phyloP scores from a whole-genome alignment of 2,888 invertebrate genomes.

The Lacanobia oleracea region DNA sequence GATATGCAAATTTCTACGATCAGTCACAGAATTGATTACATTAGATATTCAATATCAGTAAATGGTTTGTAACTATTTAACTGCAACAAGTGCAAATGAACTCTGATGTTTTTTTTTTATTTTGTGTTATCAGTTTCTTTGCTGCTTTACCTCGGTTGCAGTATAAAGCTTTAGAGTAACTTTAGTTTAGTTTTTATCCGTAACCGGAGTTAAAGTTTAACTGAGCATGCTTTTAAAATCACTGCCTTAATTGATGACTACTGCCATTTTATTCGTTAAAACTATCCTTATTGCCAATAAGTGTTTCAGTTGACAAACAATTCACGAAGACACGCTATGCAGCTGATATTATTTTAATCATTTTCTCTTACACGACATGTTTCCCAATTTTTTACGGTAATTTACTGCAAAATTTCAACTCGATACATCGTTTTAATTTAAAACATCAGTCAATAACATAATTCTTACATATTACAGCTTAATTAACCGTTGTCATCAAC shows the following conservation, averaged over 20 bases:
- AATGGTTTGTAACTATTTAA: no score
- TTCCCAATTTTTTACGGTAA: constrained; percentile 35
- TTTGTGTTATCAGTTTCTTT: no score
- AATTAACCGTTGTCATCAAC: constrained; percentile 64
- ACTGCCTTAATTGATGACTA: not conserved
- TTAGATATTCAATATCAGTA: no score
- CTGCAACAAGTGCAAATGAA: no score
- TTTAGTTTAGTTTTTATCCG: no score
- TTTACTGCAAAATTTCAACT: constrained; percentile 22
- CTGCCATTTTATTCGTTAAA: not conserved
- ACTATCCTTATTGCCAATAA: not conserved
- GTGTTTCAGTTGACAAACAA: not conserved
- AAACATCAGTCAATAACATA: constrained; percentile 55
- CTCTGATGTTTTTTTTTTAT: not conserved
- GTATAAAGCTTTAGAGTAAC: no score
- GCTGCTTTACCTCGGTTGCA: no score
- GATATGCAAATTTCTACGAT: constrained; percentile 14
- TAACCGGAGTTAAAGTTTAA: no score
- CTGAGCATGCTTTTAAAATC: no score
- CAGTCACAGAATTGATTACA: not conserved
- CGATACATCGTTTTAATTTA: constrained; percentile 36
- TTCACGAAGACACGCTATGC: not conserved
- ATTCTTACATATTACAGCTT: constrained; percentile 55
- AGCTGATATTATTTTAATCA: constrained; percentile 33
- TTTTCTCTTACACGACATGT: constrained; percentile 14